Percentiles rank a stretch among this genome's conserved stretches.
These are phyloP conservation scores for Ferrisia virgata DNA, from an alignment of 2,888 invertebrate genomes.

Conservation along the genomic window DNA sequence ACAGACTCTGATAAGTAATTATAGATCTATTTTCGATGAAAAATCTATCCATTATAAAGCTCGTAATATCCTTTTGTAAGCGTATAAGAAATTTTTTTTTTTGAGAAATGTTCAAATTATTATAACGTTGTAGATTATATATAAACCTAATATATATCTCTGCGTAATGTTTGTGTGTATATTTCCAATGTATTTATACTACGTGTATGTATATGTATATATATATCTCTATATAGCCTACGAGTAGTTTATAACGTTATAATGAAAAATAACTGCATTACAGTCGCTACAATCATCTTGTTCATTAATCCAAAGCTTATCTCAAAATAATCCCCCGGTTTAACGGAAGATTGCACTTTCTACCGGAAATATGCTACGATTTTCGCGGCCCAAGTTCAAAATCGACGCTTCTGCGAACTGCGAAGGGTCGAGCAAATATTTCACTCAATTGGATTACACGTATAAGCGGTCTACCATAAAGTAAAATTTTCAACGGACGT, in stretches of 20 bases:
- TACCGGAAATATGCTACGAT: neutral
- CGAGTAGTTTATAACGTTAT: neutral
- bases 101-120: neutral
- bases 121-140: no score
- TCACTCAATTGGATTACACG: slow-evolving; percentile 18
- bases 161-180: no score
- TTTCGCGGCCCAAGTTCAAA: slow-evolving; percentile 13
- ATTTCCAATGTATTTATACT: no score
- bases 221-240: neutral
- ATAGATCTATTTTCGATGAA: neutral
- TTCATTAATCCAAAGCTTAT: slow-evolving; percentile 25
- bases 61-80: no score
- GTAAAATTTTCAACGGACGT: slow-evolving; percentile 1
- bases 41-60: neutral
- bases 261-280: slow-evolving; percentile 28
- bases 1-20: neutral
- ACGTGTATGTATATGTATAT: neutral
- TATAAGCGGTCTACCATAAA: neutral
- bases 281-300: neutral
- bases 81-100: no score
- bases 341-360: slow-evolving; percentile 14
- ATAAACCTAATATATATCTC: no score
- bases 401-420: neutral
- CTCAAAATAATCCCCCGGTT: neutral
- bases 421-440: slow-evolving; percentile 28